Conservation (phyloP, 1,140 invertebrate species). For the Lamellibrachia luymesi region DNA sequence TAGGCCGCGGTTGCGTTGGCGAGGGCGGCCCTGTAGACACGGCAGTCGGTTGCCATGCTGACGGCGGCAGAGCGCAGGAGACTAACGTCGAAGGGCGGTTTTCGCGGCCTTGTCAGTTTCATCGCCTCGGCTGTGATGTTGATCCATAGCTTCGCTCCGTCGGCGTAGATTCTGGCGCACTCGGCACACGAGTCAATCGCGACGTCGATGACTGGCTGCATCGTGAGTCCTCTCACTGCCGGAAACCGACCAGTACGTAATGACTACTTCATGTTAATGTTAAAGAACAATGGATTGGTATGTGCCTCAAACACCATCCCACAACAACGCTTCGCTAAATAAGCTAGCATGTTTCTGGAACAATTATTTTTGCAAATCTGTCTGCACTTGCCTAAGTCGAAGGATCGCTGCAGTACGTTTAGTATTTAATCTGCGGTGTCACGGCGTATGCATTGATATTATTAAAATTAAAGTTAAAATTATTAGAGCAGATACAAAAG, state of each 20-base stretch:
- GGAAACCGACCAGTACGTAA: not conserved
- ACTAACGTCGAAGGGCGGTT: not conserved
- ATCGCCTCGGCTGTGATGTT: not conserved
- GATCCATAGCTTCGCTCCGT: not conserved
- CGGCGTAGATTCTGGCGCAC: not conserved
- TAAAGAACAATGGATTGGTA: too few relatives aligned
- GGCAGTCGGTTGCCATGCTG: not conserved
- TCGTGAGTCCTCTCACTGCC: not conserved
- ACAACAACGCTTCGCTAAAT: too few relatives aligned
- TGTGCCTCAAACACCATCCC: too few relatives aligned
- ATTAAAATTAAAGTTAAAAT: too few relatives aligned
- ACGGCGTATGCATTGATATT: too few relatives aligned
- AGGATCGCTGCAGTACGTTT: too few relatives aligned
- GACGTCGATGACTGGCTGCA: constrained; percentile 2
- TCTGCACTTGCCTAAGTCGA: too few relatives aligned
- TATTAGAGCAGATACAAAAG: too few relatives aligned
- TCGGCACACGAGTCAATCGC: not conserved
- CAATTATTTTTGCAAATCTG: too few relatives aligned
- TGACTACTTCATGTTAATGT: not conserved
- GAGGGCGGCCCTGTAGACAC: not conserved
- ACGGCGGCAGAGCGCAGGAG: not conserved
- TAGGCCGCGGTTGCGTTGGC: not conserved
- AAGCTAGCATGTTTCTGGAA: too few relatives aligned
- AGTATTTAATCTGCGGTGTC: too few relatives aligned
- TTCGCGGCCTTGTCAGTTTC: not conserved